These are phyloP conservation scores for Limanda limanda DNA, from an alignment of 2,113 vertebrate genomes.

Conservation along the genomic window DNA sequence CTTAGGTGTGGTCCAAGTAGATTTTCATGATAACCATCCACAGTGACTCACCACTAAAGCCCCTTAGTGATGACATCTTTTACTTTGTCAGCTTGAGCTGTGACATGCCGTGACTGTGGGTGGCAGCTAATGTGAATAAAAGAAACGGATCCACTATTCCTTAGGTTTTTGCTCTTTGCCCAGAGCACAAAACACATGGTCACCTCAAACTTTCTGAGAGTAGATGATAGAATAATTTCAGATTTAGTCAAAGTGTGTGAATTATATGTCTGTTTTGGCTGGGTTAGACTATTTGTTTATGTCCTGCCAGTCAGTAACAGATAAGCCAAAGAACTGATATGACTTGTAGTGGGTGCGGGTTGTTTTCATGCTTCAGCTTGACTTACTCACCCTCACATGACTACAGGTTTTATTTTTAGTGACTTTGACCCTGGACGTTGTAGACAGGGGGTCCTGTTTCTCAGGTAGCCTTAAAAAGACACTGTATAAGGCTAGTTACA, in stretches of 20 bases:
- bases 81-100: background rate
- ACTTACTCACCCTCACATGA: conserved; percentile 61
- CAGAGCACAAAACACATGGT: background rate
- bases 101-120: background rate
- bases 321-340: conserved; percentile 37
- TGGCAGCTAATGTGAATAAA: background rate
- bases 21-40: background rate
- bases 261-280: conserved; percentile 20
- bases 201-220: background rate
- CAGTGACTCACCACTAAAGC: background rate
- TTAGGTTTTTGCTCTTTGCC: background rate
- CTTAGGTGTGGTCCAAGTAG: background rate
- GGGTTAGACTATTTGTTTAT: conserved; percentile 23
- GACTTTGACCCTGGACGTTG: conserved; percentile 31
- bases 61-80: background rate
- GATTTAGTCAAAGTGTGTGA: conserved; percentile 12
- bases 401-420: conserved; percentile 68
- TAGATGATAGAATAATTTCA: background rate
- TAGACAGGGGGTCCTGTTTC: conserved; percentile 46
- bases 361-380: conserved; percentile 53
- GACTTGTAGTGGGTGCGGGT: conserved; percentile 17
- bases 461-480: conserved; percentile 12
- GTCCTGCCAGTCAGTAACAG: conserved; percentile 19
- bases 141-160: background rate
- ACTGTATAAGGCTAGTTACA: background rate